Evolutionary conservation across 2,797 vertebrate genomes (phyloP).

Genomic region (Diplodus sargus): DNA sequence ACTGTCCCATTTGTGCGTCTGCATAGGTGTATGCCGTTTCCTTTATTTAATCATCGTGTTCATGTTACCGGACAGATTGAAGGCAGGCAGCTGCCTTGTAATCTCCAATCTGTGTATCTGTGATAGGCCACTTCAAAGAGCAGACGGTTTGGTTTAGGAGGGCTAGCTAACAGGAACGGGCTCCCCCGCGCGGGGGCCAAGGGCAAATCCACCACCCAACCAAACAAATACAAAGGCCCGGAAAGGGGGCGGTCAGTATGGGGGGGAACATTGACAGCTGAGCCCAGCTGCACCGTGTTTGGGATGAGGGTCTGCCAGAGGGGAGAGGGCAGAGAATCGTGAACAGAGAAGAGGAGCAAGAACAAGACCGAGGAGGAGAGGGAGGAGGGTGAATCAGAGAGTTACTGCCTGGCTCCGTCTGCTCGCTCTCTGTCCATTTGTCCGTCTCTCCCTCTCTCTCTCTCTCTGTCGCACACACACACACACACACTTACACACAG

Average conservation of each 20-base stretch:
- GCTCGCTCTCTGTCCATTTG: slow-evolving; percentile 66
- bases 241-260: slow-evolving; percentile 67
- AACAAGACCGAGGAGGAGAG: slow-evolving; percentile 49
- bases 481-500: slow-evolving; percentile 34
- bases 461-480: slow-evolving; percentile 41
- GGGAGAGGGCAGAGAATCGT: slow-evolving; percentile 61
- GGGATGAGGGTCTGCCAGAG: slow-evolving; percentile 74
- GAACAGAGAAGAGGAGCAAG: slow-evolving; percentile 54
- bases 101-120: slow-evolving; percentile 73
- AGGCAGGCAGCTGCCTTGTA: slow-evolving; percentile 70
- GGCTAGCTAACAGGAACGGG: slow-evolving; percentile 69
- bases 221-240: slow-evolving; percentile 77
- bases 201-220: slow-evolving; percentile 71
- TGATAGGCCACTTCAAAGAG: slow-evolving; percentile 79
- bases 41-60: slow-evolving; percentile 66
- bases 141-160: slow-evolving; percentile 68
- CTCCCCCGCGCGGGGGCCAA: slow-evolving; percentile 80
- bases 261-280: slow-evolving; percentile 80
- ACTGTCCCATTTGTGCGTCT: slow-evolving; percentile 46
- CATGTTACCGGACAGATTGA: slow-evolving; percentile 61
- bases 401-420: slow-evolving; percentile 68
- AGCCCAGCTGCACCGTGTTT: slow-evolving; percentile 83
- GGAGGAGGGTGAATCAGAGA: slow-evolving; percentile 61
- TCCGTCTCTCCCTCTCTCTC: slow-evolving; percentile 49
- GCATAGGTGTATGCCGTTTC: slow-evolving; percentile 65